These are phyloP conservation scores for Buphagus erythrorhynchus DNA, from an alignment of 2,797 vertebrate genomes.

Conservation along the genomic window DNA sequence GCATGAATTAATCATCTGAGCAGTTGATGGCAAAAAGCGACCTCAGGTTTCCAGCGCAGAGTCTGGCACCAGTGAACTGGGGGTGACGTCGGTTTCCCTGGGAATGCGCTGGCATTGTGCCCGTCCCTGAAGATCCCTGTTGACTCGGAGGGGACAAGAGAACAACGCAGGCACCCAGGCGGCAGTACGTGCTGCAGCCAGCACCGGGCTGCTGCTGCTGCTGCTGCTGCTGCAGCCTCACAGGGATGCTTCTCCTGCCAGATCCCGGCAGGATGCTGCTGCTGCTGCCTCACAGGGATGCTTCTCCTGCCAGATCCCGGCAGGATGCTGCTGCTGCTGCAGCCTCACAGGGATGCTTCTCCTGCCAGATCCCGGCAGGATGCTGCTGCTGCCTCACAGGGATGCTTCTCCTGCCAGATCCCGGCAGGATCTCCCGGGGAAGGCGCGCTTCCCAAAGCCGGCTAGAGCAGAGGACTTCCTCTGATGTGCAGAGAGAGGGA, in stretches of 20 bases:
- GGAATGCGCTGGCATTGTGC: background rate
- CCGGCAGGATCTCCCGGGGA: background rate
- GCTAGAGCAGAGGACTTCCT: background rate
- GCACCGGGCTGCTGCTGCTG: background rate
- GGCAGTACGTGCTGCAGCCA: background rate
- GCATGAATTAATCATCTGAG: conserved; percentile 53
- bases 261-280: rapidly evolving
- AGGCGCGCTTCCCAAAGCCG: rapidly evolving
- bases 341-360: background rate
- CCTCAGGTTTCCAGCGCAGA: conserved; percentile 46
- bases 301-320: background rate
- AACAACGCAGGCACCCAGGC: conserved; percentile 34
- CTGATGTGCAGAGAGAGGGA: background rate
- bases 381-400: background rate
- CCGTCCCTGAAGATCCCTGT: background rate
- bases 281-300: background rate
- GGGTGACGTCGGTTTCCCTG: conserved; percentile 19
- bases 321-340: too few species aligned
- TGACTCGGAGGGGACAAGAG: background rate
- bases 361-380: background rate
- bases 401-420: background rate
- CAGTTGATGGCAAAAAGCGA: conserved; percentile 30
- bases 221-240: background rate
- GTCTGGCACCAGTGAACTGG: background rate
- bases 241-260: background rate